These are phyloP conservation scores for Acanthornis magna DNA, from an alignment of 2,797 vertebrate genomes.

Conservation along the genomic window DNA sequence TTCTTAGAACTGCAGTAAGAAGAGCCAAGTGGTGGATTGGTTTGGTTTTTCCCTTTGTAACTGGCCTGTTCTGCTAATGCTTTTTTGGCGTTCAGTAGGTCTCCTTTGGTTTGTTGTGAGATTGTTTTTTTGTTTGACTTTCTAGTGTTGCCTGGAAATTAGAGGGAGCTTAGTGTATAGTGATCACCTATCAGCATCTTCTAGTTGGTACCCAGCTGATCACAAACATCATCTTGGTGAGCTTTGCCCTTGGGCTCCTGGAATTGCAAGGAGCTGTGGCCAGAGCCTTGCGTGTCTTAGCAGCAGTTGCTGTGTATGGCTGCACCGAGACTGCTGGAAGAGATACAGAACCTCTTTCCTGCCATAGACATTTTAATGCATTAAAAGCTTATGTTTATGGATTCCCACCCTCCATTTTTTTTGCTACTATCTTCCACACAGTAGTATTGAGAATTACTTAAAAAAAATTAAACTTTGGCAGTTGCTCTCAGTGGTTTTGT, in stretches of 20 bases:
- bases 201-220: background rate
- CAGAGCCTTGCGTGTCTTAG: rapidly evolving
- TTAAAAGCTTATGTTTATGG: background rate
- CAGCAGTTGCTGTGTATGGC: background rate
- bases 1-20: background rate
- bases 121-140: background rate
- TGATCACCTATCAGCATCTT: background rate
- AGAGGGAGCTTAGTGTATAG: background rate
- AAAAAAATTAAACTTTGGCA: background rate
- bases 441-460: background rate
- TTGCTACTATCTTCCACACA: background rate
- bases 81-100: background rate
- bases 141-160: background rate
- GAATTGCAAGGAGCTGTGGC: rapidly evolving
- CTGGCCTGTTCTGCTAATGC: background rate
- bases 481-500: background rate
- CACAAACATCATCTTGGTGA: background rate
- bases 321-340: background rate
- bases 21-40: background rate
- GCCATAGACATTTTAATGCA: background rate
- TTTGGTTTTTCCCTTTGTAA: background rate
- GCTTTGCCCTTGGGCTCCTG: background rate
- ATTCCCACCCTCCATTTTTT: background rate
- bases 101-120: background rate
- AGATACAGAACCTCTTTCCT: background rate